Evolutionary conservation across 1,140 invertebrate genomes (phyloP).

Genomic region (Calosoma granatense): DNA sequence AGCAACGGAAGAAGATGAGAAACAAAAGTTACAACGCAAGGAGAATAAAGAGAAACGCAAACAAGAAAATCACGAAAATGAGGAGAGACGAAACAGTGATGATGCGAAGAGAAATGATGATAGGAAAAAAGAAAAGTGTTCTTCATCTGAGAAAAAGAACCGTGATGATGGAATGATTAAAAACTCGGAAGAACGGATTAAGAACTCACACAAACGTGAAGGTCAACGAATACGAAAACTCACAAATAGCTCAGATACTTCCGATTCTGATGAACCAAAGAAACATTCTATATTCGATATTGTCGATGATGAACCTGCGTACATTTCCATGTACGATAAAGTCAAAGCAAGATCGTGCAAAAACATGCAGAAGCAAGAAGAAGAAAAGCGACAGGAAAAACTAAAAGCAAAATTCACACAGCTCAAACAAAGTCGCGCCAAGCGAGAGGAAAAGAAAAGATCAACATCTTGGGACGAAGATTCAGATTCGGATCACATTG

Average conservation of each 20-base stretch:
- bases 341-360: conserved; percentile 91
- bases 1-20: conserved; percentile 44
- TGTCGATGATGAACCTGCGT: conserved; percentile 77
- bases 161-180: conserved; percentile 17
- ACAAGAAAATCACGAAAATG: conserved; percentile 35
- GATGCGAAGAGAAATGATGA: conserved; percentile 19
- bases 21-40: conserved; percentile 40
- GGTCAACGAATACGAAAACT: conserved; percentile 37
- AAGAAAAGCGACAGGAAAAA: conserved; percentile 76
- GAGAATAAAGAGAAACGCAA: conserved; percentile 46
- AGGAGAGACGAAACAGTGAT: conserved; percentile 22
- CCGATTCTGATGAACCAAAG: conserved; percentile 65
- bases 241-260: conserved; percentile 47
- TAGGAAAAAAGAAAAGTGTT: conserved; percentile 19
- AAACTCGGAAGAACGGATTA: conserved; percentile 20
- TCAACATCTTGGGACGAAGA: conserved; percentile 79
- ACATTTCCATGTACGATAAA: conserved; percentile 98
- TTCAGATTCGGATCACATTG: conserved; percentile 50
- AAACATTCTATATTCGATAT: conserved; percentile 91
- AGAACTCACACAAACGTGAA: conserved; percentile 22
- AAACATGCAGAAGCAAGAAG: conserved; percentile 83
- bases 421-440: conserved; percentile 74
- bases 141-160: conserved; percentile 18
- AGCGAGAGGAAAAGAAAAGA: conserved; percentile 75
- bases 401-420: conserved; percentile 83